phyloP scores from a whole-genome alignment of 2,888 invertebrate genomes.

The Thereva nobilitata region DNA sequence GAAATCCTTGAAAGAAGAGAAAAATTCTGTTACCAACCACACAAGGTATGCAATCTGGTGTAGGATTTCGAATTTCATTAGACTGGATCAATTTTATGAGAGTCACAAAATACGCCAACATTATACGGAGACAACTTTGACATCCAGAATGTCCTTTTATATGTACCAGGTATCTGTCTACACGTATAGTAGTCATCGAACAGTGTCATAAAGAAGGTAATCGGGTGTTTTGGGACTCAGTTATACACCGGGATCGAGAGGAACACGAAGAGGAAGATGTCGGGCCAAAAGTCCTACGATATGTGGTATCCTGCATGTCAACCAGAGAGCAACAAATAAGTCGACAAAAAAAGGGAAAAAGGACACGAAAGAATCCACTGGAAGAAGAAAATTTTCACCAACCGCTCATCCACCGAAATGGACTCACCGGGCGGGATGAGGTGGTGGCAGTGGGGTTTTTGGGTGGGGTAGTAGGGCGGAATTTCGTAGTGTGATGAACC shows the following conservation, averaged over 20 bases:
- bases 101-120: slow-evolving; percentile 45
- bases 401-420: slow-evolving; percentile 11
- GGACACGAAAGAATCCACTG: slow-evolving; percentile 17
- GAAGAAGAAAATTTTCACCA: slow-evolving; percentile 1
- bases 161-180: slow-evolving; percentile 19
- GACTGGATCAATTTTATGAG: slow-evolving; percentile 49
- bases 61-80: slow-evolving; percentile 48
- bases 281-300: not conserved
- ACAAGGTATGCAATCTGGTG: slow-evolving; percentile 36
- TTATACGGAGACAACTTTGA: slow-evolving; percentile 38
- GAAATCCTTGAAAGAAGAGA: no score
- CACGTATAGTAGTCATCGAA: slow-evolving; percentile 28
- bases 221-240: slow-evolving; percentile 36
- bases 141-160: slow-evolving; percentile 38
- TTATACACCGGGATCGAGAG: slow-evolving; percentile 5
- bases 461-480: not conserved
- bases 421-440: slow-evolving; percentile 2
- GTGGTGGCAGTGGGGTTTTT: slow-evolving; percentile 1
- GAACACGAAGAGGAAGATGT: slow-evolving; percentile 5
- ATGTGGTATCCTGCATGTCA: slow-evolving; percentile 7
- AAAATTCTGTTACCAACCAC: slow-evolving; percentile 26
- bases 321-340: slow-evolving; percentile 35
- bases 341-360: slow-evolving; percentile 30
- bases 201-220: slow-evolving; percentile 39
- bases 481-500: slow-evolving; percentile 14